Evolutionary conservation across 2,888 invertebrate genomes (phyloP).

Genomic region (Eustalomyia histrio): DNA sequence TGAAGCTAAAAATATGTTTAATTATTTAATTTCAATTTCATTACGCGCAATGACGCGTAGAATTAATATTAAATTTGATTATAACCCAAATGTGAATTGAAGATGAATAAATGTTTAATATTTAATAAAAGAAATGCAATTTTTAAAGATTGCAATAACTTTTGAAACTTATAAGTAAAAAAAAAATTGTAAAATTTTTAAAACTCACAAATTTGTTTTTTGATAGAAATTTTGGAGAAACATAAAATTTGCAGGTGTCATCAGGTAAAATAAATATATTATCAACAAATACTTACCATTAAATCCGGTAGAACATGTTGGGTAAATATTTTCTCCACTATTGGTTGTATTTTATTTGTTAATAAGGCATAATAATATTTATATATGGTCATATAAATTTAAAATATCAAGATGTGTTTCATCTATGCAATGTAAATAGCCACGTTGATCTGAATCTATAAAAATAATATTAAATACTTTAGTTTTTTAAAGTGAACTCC

Average conservation of each 20-base stretch:
- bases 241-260: no score
- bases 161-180: background rate
- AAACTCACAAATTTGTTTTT: no score
- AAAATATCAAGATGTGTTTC: slow-evolving; percentile 77
- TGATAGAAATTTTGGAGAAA: no score
- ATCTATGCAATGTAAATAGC: slow-evolving; percentile 73
- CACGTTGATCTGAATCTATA: slow-evolving; percentile 72
- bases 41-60: slow-evolving; percentile 78
- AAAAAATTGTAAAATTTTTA: no score
- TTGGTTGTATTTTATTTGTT: slow-evolving; percentile 73
- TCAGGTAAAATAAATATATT: no score
- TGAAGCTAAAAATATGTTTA: slow-evolving; percentile 63
- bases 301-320: slow-evolving; percentile 75
- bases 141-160: background rate
- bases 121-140: background rate
- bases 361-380: slow-evolving; percentile 78
- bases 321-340: slow-evolving; percentile 77
- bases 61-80: slow-evolving; percentile 79
- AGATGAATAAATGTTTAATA: background rate
- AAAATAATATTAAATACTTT: background rate
- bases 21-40: slow-evolving; percentile 64
- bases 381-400: slow-evolving; percentile 76
- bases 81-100: slow-evolving; percentile 65
- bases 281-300: slow-evolving; percentile 74
- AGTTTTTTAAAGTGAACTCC: background rate